Percentiles rank a stretch among this genome's conserved stretches.
phyloP scores from a whole-genome alignment of 1,140 invertebrate species.

The Solenopsis fugax region DNA sequence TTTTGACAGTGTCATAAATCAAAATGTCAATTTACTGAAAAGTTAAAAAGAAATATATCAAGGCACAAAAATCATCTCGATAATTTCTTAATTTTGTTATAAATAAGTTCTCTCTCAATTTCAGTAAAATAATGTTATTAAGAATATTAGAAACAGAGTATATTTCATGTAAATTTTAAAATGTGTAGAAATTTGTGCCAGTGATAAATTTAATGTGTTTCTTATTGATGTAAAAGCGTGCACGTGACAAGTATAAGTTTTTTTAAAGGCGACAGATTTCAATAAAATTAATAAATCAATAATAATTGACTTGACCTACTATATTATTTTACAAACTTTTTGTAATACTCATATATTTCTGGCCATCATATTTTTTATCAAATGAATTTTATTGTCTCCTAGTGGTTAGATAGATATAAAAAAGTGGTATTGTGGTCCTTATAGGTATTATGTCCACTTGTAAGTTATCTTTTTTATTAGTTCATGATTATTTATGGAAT shows the following conservation, averaged over 20 bases:
- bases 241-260: neutral
- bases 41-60: neutral
- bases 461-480: too few species aligned
- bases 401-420: neutral
- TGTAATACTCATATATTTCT: neutral
- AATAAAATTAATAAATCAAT: slow-evolving; percentile 5
- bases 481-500: neutral
- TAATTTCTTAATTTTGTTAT: neutral
- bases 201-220: neutral
- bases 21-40: neutral
- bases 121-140: neutral
- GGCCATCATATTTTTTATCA: neutral
- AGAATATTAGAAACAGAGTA: neutral
- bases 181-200: too few species aligned
- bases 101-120: neutral
- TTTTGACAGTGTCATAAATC: neutral
- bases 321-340: neutral
- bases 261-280: neutral
- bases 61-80: neutral
- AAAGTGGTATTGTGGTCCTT: too few species aligned
- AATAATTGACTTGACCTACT: neutral
- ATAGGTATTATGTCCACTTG: too few species aligned
- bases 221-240: neutral
- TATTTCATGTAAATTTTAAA: slow-evolving; percentile 4
- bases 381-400: neutral